Percentiles rank a stretch among this genome's conserved stretches.
Evolutionary conservation across 2,113 vertebrate species (phyloP).

Genomic region (Limnothrissa miodon): DNA sequence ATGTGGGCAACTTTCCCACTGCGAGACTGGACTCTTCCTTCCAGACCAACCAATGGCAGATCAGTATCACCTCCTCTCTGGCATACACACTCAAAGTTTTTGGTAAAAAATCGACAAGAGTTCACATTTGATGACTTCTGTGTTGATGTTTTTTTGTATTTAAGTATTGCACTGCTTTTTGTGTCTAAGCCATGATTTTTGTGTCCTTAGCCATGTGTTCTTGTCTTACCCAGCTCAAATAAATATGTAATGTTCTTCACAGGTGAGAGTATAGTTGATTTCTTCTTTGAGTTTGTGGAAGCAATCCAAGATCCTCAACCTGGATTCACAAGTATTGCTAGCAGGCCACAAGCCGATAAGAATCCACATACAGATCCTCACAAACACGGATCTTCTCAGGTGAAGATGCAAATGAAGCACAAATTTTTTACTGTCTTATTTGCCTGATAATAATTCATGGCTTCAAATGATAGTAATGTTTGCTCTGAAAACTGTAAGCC

Average conservation of each 20-base stretch:
- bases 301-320: neutral
- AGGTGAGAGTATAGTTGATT: conserved; percentile 12
- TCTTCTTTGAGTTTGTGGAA: conserved; percentile 16
- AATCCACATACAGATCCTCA: neutral
- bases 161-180: neutral
- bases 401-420: neutral
- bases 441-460: too few species aligned
- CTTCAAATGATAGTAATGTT: too few species aligned
- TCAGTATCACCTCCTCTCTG: neutral
- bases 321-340: neutral
- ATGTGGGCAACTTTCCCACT: neutral
- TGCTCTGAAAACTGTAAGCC: too few species aligned
- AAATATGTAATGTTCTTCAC: neutral
- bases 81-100: neutral
- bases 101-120: neutral
- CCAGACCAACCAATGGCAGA: neutral
- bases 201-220: too few species aligned
- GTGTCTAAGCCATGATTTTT: neutral
- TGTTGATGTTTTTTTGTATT: too few species aligned
- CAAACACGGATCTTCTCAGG: too few species aligned
- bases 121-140: neutral
- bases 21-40: neutral
- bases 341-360: neutral
- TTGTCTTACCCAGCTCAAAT: neutral
- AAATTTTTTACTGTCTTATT: too few species aligned